Evolutionary conservation across 2,113 vertebrate species (phyloP).

Genomic region (Apeltes quadracus): DNA sequence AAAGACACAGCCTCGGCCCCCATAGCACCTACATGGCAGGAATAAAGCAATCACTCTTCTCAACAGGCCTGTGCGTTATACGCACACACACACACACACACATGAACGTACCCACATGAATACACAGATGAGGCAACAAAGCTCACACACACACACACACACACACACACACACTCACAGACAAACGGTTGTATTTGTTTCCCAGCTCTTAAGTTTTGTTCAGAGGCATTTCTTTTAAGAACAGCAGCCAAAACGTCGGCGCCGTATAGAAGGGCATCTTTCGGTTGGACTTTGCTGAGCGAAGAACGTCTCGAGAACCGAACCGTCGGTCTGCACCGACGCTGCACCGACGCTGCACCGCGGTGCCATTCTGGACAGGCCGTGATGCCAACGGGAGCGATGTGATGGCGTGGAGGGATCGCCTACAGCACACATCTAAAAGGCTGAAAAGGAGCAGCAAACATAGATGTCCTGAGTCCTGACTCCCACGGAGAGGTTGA

Average conservation of each 20-base stretch:
- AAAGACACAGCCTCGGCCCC: constrained; percentile 74
- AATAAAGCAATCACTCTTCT: constrained; percentile 80
- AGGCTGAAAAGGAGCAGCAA: constrained; percentile 85
- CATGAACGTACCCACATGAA: constrained; percentile 61
- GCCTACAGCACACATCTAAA: constrained; percentile 86
- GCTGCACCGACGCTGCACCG: constrained; percentile 13
- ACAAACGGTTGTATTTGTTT: constrained; percentile 23
- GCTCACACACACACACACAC: constrained; percentile 36
- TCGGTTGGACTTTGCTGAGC: constrained; percentile 10
- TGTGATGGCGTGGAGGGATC: constrained; percentile 86
- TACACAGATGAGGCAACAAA: constrained; percentile 64
- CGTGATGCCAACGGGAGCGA: constrained; percentile 80
- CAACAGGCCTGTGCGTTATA: constrained; percentile 69
- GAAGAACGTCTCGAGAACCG: constrained; percentile 14
- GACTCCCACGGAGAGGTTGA: constrained; percentile 87
- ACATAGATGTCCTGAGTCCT: constrained; percentile 88
- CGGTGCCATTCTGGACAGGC: constrained; percentile 42
- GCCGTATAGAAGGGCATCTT: constrained; percentile 4
- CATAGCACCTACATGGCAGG: constrained; percentile 72
- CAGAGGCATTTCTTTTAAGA: constrained; percentile 25
- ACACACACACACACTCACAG: constrained; percentile 31
- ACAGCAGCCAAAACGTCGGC: constrained; percentile 2
- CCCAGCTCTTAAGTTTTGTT: constrained; percentile 22
- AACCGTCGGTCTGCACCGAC: constrained; percentile 42
- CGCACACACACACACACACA: constrained; percentile 64